Evolutionary conservation across 2,113 vertebrate species (phyloP).

Genomic region (Chionis minor): DNA sequence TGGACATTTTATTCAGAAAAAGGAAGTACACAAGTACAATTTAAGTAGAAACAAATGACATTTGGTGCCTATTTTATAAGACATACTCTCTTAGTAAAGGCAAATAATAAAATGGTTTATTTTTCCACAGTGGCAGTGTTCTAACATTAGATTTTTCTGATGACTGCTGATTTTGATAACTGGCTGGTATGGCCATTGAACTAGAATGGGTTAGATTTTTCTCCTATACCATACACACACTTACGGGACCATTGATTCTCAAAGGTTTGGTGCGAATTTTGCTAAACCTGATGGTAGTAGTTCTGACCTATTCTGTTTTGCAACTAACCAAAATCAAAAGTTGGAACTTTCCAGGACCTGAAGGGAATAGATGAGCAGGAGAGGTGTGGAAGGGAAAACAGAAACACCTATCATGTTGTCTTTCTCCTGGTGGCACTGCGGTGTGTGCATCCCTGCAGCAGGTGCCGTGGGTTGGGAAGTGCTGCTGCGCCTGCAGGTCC

Average conservation of each 20-base stretch:
- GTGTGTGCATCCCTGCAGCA: not conserved
- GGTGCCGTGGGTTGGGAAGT: not conserved
- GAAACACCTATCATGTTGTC: rapidly evolving
- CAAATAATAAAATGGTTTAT: not conserved
- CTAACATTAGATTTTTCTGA: not conserved
- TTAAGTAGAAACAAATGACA: constrained; percentile 61
- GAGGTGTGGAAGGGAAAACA: not conserved
- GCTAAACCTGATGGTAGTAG: not conserved
- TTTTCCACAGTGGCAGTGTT: not conserved
- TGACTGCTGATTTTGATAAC: not conserved
- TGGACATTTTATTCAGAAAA: constrained; percentile 51
- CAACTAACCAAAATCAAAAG: not conserved
- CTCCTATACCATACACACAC: not conserved
- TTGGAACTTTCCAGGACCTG: not conserved
- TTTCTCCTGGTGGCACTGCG: not conserved
- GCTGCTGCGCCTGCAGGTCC: not conserved
- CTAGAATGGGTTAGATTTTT: not conserved
- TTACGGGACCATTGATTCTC: not conserved
- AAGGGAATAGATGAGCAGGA: not conserved
- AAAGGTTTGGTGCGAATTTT: not conserved
- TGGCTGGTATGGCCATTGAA: not conserved
- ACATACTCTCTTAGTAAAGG: not conserved
- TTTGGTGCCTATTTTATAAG: constrained; percentile 43
- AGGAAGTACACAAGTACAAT: not conserved
- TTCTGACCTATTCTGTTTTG: not conserved